phyloP scores from a whole-genome alignment of 1,140 invertebrate species.

The Parasteatoda tepidariorum region DNA sequence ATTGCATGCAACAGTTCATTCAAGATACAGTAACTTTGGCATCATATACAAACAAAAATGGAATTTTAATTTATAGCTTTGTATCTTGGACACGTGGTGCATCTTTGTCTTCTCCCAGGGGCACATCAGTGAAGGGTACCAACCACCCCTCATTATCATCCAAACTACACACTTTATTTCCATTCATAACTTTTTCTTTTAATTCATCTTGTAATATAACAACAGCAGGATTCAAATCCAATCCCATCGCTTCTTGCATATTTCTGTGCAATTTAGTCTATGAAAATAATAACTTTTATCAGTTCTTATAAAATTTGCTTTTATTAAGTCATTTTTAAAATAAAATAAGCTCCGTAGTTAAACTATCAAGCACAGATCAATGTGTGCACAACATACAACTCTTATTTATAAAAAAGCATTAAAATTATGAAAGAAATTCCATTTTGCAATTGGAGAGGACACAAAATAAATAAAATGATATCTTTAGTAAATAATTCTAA shows the following conservation, averaged over 20 bases:
- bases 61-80: background rate
- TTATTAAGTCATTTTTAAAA: too few relatives aligned
- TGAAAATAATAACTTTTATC: too few relatives aligned
- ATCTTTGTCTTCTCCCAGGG: background rate
- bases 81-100: slow-evolving; percentile 10
- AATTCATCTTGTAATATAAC: slow-evolving; percentile 17
- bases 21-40: background rate
- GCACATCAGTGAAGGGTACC: background rate
- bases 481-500: too few relatives aligned
- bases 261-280: slow-evolving; percentile 8
- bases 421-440: too few relatives aligned
- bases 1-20: too few relatives aligned
- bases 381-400: too few relatives aligned
- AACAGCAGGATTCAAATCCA: slow-evolving; percentile 18
- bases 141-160: slow-evolving; percentile 16
- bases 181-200: slow-evolving; percentile 1
- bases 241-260: slow-evolving; percentile 22
- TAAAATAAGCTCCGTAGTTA: too few relatives aligned
- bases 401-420: too few relatives aligned
- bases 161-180: slow-evolving; percentile 1
- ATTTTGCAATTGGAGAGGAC: too few relatives aligned
- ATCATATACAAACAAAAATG: background rate
- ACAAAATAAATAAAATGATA: too few relatives aligned
- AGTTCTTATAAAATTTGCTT: too few relatives aligned
- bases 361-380: too few relatives aligned